Evolutionary conservation across 2,113 vertebrate species (phyloP).

Genomic region (Noctilio leporinus): DNA sequence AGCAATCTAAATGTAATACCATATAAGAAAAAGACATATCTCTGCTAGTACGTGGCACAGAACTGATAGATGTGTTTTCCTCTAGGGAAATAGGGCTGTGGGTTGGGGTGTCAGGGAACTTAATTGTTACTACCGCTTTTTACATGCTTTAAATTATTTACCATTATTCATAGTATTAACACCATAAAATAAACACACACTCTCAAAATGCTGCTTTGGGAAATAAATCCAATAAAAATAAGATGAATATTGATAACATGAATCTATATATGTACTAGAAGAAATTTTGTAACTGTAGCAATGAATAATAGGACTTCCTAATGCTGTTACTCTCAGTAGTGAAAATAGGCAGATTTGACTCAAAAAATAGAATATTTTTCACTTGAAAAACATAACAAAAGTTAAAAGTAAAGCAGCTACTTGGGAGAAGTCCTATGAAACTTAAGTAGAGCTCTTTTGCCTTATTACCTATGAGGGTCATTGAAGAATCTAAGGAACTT

Average conservation of each 20-base stretch:
- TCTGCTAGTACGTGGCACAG: neutral
- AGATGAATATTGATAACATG: neutral
- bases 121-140: neutral
- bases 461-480: neutral
- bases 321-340: neutral
- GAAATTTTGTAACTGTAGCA: neutral
- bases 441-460: neutral
- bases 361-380: neutral
- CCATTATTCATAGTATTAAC: neutral
- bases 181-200: neutral
- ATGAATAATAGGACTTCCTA: neutral
- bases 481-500: neutral
- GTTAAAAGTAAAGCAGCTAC: neutral
- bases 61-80: neutral
- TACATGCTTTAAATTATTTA: slow-evolving; percentile 28
- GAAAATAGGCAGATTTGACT: neutral
- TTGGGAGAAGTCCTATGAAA: neutral
- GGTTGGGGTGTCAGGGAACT: neutral
- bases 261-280: neutral
- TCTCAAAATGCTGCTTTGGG: neutral
- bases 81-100: neutral
- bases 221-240: neutral
- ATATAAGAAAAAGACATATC: neutral
- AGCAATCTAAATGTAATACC: neutral
- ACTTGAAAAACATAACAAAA: neutral